Conservation (phyloP, 2,888 invertebrate species). For the Dryococelus australis region DNA sequence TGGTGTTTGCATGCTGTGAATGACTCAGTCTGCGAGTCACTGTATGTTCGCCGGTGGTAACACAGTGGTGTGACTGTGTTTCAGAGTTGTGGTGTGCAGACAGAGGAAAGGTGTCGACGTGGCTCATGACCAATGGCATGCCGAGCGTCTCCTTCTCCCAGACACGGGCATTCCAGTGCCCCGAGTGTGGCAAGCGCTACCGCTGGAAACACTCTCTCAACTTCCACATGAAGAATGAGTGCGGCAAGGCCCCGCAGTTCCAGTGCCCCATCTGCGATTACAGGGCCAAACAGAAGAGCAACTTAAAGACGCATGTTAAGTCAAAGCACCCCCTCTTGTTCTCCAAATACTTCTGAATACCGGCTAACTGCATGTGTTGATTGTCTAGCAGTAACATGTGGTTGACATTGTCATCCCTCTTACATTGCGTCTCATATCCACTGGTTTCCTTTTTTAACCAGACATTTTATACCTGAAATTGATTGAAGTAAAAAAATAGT, state of each 20-base stretch:
- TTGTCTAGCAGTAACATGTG: too few relatives aligned
- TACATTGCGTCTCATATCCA: too few relatives aligned
- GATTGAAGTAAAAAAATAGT: too few relatives aligned
- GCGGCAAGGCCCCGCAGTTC: constrained; percentile 54
- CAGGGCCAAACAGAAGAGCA: constrained; percentile 56
- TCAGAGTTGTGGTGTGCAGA: not conserved
- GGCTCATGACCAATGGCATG: not conserved
- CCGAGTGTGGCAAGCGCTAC: constrained; percentile 38
- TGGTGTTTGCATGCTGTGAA: too few relatives aligned
- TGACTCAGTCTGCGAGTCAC: too few relatives aligned
- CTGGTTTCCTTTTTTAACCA: too few relatives aligned
- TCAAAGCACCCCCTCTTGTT: not conserved
- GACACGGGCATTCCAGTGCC: constrained; percentile 26
- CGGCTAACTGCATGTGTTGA: too few relatives aligned
- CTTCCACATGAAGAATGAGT: constrained; percentile 51
- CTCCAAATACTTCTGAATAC: not conserved
- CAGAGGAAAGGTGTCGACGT: not conserved
- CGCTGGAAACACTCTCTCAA: constrained; percentile 34
- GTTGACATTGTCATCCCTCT: too few relatives aligned
- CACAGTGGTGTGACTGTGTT: not conserved
- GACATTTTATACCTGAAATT: too few relatives aligned
- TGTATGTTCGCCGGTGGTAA: not conserved
- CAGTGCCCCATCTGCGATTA: constrained; percentile 57
- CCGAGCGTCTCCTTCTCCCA: not conserved
- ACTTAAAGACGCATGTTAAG: constrained; percentile 54